Percentiles rank a stretch among this genome's conserved stretches.
These are phyloP conservation scores for Diploptera punctata DNA, from an alignment of 2,888 invertebrate species.

Conservation along the genomic window DNA sequence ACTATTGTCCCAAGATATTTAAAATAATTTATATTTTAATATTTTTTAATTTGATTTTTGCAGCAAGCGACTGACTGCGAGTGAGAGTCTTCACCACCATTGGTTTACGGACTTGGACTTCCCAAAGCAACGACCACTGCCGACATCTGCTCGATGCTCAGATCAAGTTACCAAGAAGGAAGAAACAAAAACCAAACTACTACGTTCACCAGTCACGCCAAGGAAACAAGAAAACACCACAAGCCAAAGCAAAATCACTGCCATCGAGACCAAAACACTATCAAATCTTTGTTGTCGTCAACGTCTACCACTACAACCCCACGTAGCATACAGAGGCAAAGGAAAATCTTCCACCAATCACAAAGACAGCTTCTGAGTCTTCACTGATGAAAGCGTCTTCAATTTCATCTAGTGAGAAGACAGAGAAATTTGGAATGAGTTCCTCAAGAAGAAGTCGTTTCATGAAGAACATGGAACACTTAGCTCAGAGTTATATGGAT, in stretches of 20 bases:
- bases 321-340: neutral
- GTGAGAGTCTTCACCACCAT: conserved; percentile 87
- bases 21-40: too few species aligned
- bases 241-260: neutral
- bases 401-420: neutral
- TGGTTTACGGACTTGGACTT: conserved; percentile 71
- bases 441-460: conserved; percentile 53
- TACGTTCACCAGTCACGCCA: neutral
- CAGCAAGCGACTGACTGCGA: conserved; percentile 88
- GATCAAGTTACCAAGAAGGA: neutral
- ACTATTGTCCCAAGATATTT: too few species aligned
- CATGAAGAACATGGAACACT: conserved; percentile 55
- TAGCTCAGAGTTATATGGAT: conserved; percentile 50
- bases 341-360: neutral
- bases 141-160: neutral
- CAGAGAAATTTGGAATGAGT: conserved; percentile 24
- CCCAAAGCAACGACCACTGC: neutral
- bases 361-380: neutral
- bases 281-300: neutral
- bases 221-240: neutral
- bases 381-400: neutral
- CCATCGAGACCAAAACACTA: neutral
- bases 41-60: conserved; percentile 50
- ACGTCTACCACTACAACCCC: conserved; percentile 4
- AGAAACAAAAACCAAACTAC: neutral